These are phyloP conservation scores for Rhodeus uyekii DNA, from an alignment of 2,797 vertebrate species.

Conservation along the genomic window DNA sequence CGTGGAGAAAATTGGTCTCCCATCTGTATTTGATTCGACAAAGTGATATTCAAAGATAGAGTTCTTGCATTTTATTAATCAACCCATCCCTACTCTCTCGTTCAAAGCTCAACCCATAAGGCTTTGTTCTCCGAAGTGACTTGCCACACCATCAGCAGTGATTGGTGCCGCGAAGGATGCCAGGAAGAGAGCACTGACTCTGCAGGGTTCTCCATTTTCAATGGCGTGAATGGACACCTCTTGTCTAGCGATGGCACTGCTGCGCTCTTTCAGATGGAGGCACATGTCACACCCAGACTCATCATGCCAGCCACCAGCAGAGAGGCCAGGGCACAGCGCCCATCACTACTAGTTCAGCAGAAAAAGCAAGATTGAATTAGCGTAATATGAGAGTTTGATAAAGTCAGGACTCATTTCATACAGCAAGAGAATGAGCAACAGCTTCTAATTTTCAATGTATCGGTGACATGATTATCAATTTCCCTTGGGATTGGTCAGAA, in stretches of 20 bases:
- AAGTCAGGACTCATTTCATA: not conserved
- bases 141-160: slow-evolving; percentile 73
- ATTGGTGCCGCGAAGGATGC: slow-evolving; percentile 70
- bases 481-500: slow-evolving; percentile 73
- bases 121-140: slow-evolving; percentile 66
- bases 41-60: not conserved
- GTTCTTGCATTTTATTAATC: slow-evolving; percentile 30
- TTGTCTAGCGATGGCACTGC: slow-evolving; percentile 76
- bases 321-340: slow-evolving; percentile 71
- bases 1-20: slow-evolving; percentile 64
- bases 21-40: slow-evolving; percentile 44
- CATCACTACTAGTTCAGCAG: slow-evolving; percentile 51
- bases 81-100: slow-evolving; percentile 30
- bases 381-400: not conserved
- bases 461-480: slow-evolving; percentile 64
- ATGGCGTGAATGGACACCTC: slow-evolving; percentile 74
- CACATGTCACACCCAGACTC: slow-evolving; percentile 77
- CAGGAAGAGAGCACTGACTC: slow-evolving; percentile 77
- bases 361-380: not conserved
- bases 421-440: not conserved
- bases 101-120: slow-evolving; percentile 23
- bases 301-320: slow-evolving; percentile 74
- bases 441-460: slow-evolving; percentile 45
- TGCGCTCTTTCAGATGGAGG: slow-evolving; percentile 72
- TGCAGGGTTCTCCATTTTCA: slow-evolving; percentile 75